Percentiles rank a stretch among this genome's conserved stretches.
These are phyloP conservation scores for Melanaphis sacchari DNA, from an alignment of 1,140 invertebrate species.

Conservation along the genomic window DNA sequence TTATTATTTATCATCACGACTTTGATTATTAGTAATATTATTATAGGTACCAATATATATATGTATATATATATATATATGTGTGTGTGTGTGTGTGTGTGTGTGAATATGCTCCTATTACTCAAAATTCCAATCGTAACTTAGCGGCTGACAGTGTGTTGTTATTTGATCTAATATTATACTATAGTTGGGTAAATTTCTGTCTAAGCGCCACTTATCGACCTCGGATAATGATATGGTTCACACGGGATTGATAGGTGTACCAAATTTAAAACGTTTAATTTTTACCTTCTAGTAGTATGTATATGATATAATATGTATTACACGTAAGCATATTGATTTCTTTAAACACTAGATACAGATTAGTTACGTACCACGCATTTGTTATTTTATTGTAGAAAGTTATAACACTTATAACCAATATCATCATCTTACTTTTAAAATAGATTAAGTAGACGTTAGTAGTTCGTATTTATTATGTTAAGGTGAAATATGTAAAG, in stretches of 20 bases:
- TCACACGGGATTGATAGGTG: not conserved
- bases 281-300: conserved; percentile 3
- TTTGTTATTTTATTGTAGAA: conserved; percentile 4
- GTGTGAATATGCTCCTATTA: not conserved
- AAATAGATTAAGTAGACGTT: not conserved
- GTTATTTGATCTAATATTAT: conserved; percentile 5
- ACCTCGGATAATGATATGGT: conserved; percentile 1
- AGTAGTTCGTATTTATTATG: not conserved
- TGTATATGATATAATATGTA: not conserved
- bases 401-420: not conserved
- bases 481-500: not conserved
- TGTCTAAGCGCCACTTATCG: conserved; percentile 39
- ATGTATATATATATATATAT: not conserved
- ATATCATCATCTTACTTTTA: not conserved
- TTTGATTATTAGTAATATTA: conserved; percentile 20
- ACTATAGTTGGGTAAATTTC: not conserved
- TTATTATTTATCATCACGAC: conserved; percentile 32
- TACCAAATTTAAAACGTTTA: conserved; percentile 30
- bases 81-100: too few relatives aligned
- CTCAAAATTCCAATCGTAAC: not conserved
- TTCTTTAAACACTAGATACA: conserved; percentile 2
- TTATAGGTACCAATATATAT: not conserved
- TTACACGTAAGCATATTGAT: not conserved
- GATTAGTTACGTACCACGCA: not conserved
- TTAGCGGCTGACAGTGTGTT: not conserved